Conservation (phyloP, 2,888 invertebrate genomes). For the Andrena minutula region DNA sequence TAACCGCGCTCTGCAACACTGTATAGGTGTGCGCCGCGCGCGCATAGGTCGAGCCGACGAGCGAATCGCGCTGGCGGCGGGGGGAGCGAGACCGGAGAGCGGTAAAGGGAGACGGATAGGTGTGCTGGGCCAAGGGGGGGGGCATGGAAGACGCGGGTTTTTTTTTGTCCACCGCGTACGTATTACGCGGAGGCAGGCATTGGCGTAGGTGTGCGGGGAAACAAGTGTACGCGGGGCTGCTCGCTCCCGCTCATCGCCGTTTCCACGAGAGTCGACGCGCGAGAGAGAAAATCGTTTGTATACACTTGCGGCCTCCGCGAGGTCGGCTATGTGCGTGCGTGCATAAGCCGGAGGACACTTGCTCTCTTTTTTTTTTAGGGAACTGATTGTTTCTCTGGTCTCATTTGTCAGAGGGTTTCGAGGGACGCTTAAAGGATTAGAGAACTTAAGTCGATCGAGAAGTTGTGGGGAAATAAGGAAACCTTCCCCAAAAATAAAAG, state of each 20-base stretch:
- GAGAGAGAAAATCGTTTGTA: conserved; percentile 62
- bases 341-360: too few species aligned
- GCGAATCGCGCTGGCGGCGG: conserved; percentile 1
- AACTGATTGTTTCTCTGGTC: too few species aligned
- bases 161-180: conserved; percentile 55
- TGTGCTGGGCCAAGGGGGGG: conserved; percentile 13
- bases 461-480: too few species aligned
- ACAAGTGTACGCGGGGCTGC: conserved; percentile 47
- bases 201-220: conserved; percentile 28
- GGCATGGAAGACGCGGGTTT: conserved; percentile 42
- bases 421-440: too few species aligned
- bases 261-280: conserved; percentile 52
- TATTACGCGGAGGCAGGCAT: conserved; percentile 49
- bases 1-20: conserved; percentile 60
- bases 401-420: too few species aligned
- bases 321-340: conserved; percentile 37
- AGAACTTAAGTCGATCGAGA: too few species aligned
- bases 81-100: not conserved
- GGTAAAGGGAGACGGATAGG: not conserved
- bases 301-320: conserved; percentile 44
- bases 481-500: too few species aligned
- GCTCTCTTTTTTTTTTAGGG: too few species aligned
- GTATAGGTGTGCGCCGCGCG: conserved; percentile 44
- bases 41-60: conserved; percentile 40
- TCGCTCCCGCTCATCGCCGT: conserved; percentile 42